A percentile compares a stretch with the other conserved stretches of the same genome.
Conservation (phyloP, 1,140 invertebrate genomes). For the Calephelis virginiensis region DNA sequence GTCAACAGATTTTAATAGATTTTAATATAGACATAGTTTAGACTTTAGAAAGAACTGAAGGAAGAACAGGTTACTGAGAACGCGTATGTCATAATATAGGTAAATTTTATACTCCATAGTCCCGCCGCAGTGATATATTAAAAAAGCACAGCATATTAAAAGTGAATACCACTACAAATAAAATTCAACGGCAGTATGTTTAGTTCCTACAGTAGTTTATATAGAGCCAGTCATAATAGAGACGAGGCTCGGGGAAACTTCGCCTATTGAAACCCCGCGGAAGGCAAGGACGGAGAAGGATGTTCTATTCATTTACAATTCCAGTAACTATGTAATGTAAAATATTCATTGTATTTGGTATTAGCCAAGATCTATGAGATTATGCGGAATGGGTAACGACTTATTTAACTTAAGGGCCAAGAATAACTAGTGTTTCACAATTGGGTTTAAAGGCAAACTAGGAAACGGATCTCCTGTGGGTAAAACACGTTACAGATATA, state of each 20-base stretch:
- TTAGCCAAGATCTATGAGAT: background rate
- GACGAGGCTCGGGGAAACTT: slow-evolving; percentile 26
- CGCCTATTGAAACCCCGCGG: slow-evolving; percentile 41
- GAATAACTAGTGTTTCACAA: background rate
- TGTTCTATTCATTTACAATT: slow-evolving; percentile 50
- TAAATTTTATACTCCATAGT: too few species aligned
- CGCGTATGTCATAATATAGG: too few species aligned
- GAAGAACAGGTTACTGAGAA: too few species aligned
- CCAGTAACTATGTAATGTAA: slow-evolving; percentile 37
- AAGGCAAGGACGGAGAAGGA: slow-evolving; percentile 32
- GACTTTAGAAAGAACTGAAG: too few species aligned
- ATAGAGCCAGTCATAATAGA: slow-evolving; percentile 28
- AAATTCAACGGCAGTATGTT: background rate
- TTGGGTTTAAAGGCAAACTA: too few species aligned
- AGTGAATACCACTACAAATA: background rate
- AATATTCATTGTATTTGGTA: slow-evolving; percentile 18
- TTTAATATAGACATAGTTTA: too few species aligned
- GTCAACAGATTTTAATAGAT: too few species aligned
- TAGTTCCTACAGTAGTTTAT: slow-evolving; percentile 7
- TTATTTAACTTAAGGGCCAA: too few species aligned
- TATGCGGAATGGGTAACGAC: background rate
- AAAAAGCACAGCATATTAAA: too few species aligned
- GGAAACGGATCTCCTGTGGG: too few species aligned
- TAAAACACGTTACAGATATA: too few species aligned
- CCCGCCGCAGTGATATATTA: too few species aligned